Percentiles rank a stretch among this genome's conserved stretches.
Conservation (phyloP, 2,113 vertebrate species). For the Vireo altiloquus region DNA sequence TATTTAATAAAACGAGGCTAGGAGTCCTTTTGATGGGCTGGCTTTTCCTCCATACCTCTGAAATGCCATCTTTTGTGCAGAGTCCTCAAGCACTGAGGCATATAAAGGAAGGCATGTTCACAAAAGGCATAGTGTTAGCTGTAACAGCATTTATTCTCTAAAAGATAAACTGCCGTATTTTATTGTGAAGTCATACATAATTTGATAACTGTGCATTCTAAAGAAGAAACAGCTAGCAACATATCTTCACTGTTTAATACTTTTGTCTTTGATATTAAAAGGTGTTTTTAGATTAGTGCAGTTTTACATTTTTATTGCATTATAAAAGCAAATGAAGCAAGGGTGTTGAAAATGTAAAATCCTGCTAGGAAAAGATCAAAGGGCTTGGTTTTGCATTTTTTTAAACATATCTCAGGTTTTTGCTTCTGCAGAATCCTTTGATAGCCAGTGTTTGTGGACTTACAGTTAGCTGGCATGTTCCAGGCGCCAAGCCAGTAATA, state of each 20-base stretch:
- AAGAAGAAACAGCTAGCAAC: not conserved
- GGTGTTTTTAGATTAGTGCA: not conserved
- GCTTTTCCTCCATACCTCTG: not conserved
- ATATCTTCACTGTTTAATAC: not conserved
- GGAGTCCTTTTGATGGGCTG: not conserved
- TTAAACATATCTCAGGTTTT: not conserved
- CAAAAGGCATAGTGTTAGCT: not conserved
- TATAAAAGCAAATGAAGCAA: not conserved
- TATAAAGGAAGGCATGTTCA: not conserved
- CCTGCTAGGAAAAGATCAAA: not conserved
- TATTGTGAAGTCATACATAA: not conserved
- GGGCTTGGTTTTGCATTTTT: not conserved
- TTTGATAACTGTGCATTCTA: not conserved
- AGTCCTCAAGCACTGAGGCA: not conserved
- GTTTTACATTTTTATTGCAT: not conserved
- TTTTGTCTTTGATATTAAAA: not conserved
- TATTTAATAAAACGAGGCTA: not conserved
- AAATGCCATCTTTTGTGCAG: not conserved
- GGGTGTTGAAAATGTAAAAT: not conserved
- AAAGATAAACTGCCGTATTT: not conserved
- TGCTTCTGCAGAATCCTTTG: not conserved
- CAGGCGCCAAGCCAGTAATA: conserved; percentile 30
- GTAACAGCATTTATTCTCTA: not conserved
- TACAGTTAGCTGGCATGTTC: not conserved
- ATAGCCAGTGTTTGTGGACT: not conserved